Evolutionary conservation across 2,888 invertebrate genomes (phyloP).

Genomic region (Macaria notata): DNA sequence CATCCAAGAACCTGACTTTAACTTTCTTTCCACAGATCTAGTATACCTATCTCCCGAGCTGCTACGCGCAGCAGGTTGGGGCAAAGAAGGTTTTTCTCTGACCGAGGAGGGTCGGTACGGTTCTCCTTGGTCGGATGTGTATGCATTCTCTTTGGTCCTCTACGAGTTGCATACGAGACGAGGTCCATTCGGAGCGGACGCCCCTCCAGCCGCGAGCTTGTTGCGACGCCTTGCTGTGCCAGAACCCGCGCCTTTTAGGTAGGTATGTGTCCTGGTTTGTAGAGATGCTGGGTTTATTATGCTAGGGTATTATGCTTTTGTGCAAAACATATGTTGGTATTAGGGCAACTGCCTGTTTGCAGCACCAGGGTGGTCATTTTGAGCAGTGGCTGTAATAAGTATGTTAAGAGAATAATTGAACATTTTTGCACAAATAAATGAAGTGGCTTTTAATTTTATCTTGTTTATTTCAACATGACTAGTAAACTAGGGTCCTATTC

Average conservation of each 20-base stretch:
- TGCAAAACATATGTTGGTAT: no score
- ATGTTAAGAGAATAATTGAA: no score
- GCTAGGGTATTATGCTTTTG: no score
- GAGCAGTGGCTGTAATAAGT: no score
- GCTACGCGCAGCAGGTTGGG: constrained; percentile 79
- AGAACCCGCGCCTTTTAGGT: constrained; percentile 82
- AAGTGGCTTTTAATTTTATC: no score
- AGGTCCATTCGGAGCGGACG: constrained; percentile 91
- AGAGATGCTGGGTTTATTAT: no score
- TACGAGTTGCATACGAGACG: constrained; percentile 93
- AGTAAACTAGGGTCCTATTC: no score
- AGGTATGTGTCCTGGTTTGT: constrained; percentile 60
- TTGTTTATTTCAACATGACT: no score
- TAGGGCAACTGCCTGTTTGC: no score
- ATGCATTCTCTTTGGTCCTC: constrained; percentile 93
- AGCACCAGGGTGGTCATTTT: no score
- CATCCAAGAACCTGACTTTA: no score
- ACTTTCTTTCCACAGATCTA: constrained; percentile 76
- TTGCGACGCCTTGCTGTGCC: constrained; percentile 82
- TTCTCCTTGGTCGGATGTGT: constrained; percentile 90
- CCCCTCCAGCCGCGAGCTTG: constrained; percentile 85
- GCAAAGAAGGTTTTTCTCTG: constrained; percentile 50
- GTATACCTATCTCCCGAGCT: constrained; percentile 92
- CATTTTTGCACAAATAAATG: no score
- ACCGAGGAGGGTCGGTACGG: constrained; percentile 71